Evolutionary conservation across 2,888 invertebrate genomes (phyloP), one percentile per base, ranked within the genome.

Genomic region (Octodonta nipae): DNA sequence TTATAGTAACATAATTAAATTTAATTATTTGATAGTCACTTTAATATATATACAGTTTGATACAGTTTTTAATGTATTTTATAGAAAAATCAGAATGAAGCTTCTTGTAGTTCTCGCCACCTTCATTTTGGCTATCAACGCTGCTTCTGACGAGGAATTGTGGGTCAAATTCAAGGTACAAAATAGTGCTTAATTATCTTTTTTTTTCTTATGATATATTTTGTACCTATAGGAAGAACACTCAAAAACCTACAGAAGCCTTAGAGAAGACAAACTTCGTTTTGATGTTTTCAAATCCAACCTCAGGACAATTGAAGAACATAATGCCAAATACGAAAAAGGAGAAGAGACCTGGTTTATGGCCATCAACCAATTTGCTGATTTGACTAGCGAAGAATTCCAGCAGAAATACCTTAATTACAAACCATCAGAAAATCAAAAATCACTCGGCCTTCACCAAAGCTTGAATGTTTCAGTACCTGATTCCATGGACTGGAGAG

Each of bases 141-240:
- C 35, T 5, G 26, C 35, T 14, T 25, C 32, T 26, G 35, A 35
- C 15, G 12, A 28, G 11, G 32, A 35, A 20, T 16, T 29, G 24
- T 35, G 35, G 35, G 8, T 11, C 15, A 15, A 35, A 28, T 35
- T 35, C 32, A 35, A 35, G 28, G 35, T 35, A 31, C n/a, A n/a
- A n/a, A n/a, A n/a, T n/a, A 22, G 26, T 6, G 13, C 14, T 12
- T 20, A 7, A 20, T 20, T 20, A 20, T 20, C n/a, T 7, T 20
- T 20, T 7, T 20, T 20, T 7, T 20, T 20, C 6, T 20, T 20
- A 20, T 20, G 6, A 20, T 20, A n/a, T n/a, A n/a, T n/a, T n/a
- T n/a, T n/a, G n/a, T n/a, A n/a, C n/a, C n/a, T n/a, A n/a, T n/a
- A n/a, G 34, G 10, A 17, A 26, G 13, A 22, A n/a, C 34, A 34